These are phyloP conservation scores for Nezara viridula DNA, from an alignment of 2,888 invertebrate species.

Conservation along the genomic window DNA sequence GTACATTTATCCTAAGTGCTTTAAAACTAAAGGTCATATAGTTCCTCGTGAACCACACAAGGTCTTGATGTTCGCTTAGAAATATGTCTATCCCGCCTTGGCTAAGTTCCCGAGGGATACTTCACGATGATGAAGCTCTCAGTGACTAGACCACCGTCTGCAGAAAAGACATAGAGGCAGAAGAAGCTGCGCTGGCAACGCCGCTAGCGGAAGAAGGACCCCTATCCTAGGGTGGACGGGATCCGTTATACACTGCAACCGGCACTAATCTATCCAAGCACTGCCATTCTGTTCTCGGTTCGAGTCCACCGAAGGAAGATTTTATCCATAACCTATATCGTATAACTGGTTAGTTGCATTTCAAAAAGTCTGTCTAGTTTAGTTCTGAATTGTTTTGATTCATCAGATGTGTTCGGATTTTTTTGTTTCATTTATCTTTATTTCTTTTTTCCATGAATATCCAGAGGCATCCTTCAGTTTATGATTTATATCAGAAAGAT, in stretches of 20 bases:
- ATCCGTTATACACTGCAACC: conserved; percentile 16
- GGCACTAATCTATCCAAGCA: background rate
- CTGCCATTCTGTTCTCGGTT: background rate
- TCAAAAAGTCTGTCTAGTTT: background rate
- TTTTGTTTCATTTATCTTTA: too few relatives aligned
- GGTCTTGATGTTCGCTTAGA: too few relatives aligned
- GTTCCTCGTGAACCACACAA: too few relatives aligned
- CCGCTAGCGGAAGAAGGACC: background rate
- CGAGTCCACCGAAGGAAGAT: background rate
- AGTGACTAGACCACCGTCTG: background rate
- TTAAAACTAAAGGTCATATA: too few relatives aligned
- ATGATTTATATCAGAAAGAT: too few relatives aligned
- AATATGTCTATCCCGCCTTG: too few relatives aligned
- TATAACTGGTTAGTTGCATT: background rate
- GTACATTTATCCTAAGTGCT: too few relatives aligned
- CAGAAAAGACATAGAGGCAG: background rate
- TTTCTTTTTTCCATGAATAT: too few relatives aligned
- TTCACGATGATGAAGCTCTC: background rate
- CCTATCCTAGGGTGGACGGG: background rate
- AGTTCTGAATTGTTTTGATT: too few relatives aligned
- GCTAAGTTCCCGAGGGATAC: too few relatives aligned
- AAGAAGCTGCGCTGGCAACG: background rate
- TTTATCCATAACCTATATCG: background rate
- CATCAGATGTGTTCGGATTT: too few relatives aligned
- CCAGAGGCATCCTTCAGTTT: too few relatives aligned